Percentiles rank a stretch among this genome's conserved stretches.
Evolutionary conservation across 2,888 invertebrate species (phyloP).

Genomic region (Acronicta psi): DNA sequence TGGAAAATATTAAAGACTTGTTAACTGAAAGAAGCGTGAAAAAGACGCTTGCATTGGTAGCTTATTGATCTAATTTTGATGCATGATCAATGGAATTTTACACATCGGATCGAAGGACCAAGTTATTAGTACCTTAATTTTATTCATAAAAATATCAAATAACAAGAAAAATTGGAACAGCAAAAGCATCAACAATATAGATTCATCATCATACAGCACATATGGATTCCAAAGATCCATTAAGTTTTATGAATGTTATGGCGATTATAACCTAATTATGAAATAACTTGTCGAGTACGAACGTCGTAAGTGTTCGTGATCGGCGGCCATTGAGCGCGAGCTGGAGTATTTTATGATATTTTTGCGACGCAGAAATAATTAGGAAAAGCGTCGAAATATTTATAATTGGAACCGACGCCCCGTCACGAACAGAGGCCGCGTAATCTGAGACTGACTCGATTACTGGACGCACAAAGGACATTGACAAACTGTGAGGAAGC

Average conservation of each 20-base stretch:
- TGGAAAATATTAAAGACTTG: background rate
- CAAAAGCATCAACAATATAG: too few relatives aligned
- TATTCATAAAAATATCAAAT: too few relatives aligned
- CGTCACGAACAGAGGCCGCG: slow-evolving; percentile 32
- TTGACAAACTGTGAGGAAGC: background rate
- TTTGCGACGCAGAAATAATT: slow-evolving; percentile 26
- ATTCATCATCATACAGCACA: too few relatives aligned
- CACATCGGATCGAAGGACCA: too few relatives aligned
- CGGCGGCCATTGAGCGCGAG: slow-evolving; percentile 9
- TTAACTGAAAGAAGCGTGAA: too few relatives aligned
- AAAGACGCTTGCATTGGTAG: too few relatives aligned
- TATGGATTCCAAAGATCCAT: too few relatives aligned
- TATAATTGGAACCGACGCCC: slow-evolving; percentile 18
- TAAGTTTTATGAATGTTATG: too few relatives aligned
- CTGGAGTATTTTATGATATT: slow-evolving; percentile 20
- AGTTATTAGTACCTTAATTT: too few relatives aligned
- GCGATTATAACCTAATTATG: slow-evolving; percentile 19
- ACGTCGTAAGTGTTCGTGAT: slow-evolving; percentile 20
- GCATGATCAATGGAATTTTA: too few relatives aligned
- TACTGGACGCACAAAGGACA: slow-evolving; percentile 17
- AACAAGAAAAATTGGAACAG: too few relatives aligned
- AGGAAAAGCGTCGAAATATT: slow-evolving; percentile 15
- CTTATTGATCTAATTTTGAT: too few relatives aligned
- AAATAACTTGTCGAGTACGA: slow-evolving; percentile 1
- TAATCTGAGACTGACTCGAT: slow-evolving; percentile 7